These are phyloP conservation scores for Noctua janthe DNA, from an alignment of 2,888 invertebrate genomes.

Conservation along the genomic window DNA sequence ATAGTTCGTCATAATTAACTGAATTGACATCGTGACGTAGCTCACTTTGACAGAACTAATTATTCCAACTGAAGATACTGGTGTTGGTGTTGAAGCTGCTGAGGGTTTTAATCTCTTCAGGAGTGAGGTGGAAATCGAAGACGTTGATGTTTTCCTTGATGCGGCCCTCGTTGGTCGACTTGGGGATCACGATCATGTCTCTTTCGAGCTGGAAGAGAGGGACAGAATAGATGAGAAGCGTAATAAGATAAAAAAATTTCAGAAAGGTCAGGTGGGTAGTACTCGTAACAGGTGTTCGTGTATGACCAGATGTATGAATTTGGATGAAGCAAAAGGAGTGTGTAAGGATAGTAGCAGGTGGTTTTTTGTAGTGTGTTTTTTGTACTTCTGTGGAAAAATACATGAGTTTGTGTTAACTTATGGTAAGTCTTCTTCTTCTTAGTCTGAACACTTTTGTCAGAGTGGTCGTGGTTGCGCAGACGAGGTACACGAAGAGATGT, in stretches of 20 bases:
- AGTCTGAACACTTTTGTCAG: too few relatives aligned
- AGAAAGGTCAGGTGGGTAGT: not conserved
- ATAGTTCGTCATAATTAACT: not conserved
- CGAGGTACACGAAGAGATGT: too few relatives aligned
- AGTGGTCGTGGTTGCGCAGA: too few relatives aligned
- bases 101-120: constrained; percentile 87
- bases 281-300: not conserved
- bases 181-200: constrained; percentile 90
- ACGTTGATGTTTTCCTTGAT: constrained; percentile 89
- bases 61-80: constrained; percentile 66
- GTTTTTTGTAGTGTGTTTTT: too few relatives aligned
- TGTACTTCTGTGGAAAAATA: too few relatives aligned
- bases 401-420: too few relatives aligned
- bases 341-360: too few relatives aligned
- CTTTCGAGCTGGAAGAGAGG: constrained; percentile 85
- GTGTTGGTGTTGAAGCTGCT: constrained; percentile 85
- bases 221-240: not conserved
- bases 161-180: constrained; percentile 88
- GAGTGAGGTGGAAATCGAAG: constrained; percentile 89
- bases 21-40: not conserved
- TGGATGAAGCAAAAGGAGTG: too few relatives aligned
- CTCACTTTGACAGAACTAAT: not conserved
- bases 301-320: not conserved
- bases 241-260: not conserved
- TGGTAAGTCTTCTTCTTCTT: too few relatives aligned